Percentiles rank a stretch among this genome's conserved stretches.
Conservation (phyloP, 2,113 vertebrate genomes). For the Callospermophilus lateralis region DNA sequence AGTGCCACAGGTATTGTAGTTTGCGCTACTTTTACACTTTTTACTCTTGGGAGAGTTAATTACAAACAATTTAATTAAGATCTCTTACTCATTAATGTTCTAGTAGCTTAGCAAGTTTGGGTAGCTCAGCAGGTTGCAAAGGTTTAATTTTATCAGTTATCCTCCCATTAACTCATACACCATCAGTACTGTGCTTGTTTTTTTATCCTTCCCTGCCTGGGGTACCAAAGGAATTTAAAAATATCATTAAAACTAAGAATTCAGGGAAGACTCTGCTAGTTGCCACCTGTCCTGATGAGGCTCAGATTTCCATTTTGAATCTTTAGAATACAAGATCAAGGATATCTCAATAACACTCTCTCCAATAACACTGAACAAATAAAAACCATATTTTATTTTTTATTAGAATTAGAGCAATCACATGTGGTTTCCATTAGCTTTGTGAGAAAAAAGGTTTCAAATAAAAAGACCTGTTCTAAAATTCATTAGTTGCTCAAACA, state of each 20-base stretch:
- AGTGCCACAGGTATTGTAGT: slow-evolving; percentile 80
- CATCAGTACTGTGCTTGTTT: slow-evolving; percentile 69
- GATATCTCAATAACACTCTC: slow-evolving; percentile 35
- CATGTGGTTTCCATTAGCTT: slow-evolving; percentile 56
- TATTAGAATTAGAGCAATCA: slow-evolving; percentile 35
- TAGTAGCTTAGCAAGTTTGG: slow-evolving; percentile 85
- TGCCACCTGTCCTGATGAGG: slow-evolving; percentile 69
- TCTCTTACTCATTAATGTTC: slow-evolving; percentile 86
- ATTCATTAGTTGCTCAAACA: slow-evolving; percentile 42
- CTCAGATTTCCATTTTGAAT: slow-evolving; percentile 44
- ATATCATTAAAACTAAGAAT: slow-evolving; percentile 76
- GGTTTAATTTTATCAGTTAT: slow-evolving; percentile 85
- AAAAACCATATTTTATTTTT: slow-evolving; percentile 55
- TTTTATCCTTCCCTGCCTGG: slow-evolving; percentile 73
- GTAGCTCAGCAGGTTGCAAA: slow-evolving; percentile 84
- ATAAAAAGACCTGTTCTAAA: not conserved
- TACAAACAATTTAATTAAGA: slow-evolving; percentile 88
- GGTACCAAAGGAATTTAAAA: slow-evolving; percentile 72
- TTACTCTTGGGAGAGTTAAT: slow-evolving; percentile 85
- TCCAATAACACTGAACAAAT: slow-evolving; percentile 29
- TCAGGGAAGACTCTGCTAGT: slow-evolving; percentile 60
- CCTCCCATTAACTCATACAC: slow-evolving; percentile 78
- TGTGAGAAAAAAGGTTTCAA: slow-evolving; percentile 55
- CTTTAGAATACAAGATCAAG: slow-evolving; percentile 59
- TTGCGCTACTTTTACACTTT: slow-evolving; percentile 76